Evolutionary conservation across 2,113 vertebrate species (phyloP), one percentile per base, ranked within the genome.

Genomic region (Guaruba guarouba): DNA sequence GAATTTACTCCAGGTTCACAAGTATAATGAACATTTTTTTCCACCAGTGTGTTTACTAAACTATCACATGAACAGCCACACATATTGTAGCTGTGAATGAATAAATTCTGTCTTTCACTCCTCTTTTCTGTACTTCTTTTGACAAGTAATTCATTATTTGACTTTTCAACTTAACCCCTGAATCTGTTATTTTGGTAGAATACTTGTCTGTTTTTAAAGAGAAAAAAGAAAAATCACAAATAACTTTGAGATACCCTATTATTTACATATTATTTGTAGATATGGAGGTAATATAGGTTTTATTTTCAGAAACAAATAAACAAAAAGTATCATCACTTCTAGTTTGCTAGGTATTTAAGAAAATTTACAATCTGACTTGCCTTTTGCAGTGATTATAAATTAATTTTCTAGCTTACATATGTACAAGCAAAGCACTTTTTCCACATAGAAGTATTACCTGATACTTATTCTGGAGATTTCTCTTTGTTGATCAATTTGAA

Each of bases 111-210:
- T 51, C 88, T 82, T 89, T 75, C 27, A 4, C 17, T 10, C 6
- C 4, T 68, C 20, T 83, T 2, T 86, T 81, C 39, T 84, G 13
- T 52, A 52, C 33, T 55, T 7, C 25, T 89, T 95, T 68, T 95
- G 77, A 95, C 74, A 96, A 68, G 48, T 25, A 93, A 86, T 75
- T 77, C 23, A 35, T 86, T 93, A 79, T 82, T 27, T 87, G 43
- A 61, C 31, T 90, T 51, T 93, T 74, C 54, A 82, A 11, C 13
- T 74, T 77, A 82, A 31, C 9, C 51, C 16, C 10, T 2, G 2
- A 59, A 74, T 54, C 13, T 62, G 19, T 41, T 80, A 10, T 49
- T 78, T 70, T 68, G 6, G 12, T 66, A 52, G 37, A 92, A 71
- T 71, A 73, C 10, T 11, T 66, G 17, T 27, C 16, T 59, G 31